Evolutionary conservation across 2,797 vertebrate genomes (phyloP).

Genomic region (Myiotriccus ornatus): DNA sequence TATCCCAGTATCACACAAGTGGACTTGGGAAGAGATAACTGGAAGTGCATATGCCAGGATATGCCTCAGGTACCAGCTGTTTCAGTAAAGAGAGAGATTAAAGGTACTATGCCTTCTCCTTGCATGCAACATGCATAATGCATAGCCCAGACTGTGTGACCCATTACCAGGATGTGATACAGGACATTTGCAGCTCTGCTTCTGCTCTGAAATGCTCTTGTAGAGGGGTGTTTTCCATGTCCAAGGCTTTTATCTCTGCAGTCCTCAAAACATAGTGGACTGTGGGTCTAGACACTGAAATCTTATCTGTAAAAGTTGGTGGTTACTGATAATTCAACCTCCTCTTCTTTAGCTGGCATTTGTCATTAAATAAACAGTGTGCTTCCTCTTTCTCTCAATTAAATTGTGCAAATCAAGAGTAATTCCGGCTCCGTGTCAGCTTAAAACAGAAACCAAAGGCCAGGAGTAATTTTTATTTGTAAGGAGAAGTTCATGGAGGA

Average conservation of each 20-base stretch:
- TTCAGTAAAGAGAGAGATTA: background rate
- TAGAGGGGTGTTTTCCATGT: background rate
- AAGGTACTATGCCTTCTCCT: background rate
- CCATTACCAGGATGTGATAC: background rate
- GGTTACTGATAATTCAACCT: background rate
- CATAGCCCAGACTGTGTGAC: background rate
- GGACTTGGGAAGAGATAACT: background rate
- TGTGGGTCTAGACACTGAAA: background rate
- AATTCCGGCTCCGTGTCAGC: background rate
- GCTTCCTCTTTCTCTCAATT: constrained; percentile 39
- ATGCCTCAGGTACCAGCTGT: background rate
- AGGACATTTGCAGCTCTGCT: background rate
- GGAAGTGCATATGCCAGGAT: background rate
- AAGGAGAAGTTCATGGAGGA: constrained; percentile 12
- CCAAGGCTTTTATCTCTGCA: background rate
- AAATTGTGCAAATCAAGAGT: constrained; percentile 45
- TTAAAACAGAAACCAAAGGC: constrained; percentile 54
- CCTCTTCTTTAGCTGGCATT: constrained; percentile 10
- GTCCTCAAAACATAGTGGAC: background rate
- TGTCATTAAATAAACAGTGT: constrained; percentile 31
- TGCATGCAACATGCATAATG: fast-evolving
- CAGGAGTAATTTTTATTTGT: constrained; percentile 15
- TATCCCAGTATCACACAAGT: background rate
- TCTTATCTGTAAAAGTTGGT: background rate
- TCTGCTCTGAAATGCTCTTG: background rate